phyloP scores from a whole-genome alignment of 2,888 invertebrate genomes.

The Andrena chrysosceles region DNA sequence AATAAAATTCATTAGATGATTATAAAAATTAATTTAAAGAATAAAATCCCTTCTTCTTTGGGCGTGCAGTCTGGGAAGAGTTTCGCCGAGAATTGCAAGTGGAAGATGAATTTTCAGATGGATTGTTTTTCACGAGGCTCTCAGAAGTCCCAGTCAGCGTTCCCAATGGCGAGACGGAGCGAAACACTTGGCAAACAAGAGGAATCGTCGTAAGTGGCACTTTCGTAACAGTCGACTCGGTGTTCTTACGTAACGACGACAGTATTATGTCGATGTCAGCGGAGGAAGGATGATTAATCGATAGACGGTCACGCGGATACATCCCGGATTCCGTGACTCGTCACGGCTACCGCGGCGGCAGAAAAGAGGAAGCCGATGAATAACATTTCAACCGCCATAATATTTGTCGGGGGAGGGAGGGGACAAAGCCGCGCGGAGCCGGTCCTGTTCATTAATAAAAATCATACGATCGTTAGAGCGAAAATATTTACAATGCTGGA shows the following conservation, averaged over 20 bases:
- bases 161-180: neutral
- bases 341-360: slow-evolving; percentile 53
- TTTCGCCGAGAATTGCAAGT: too few relatives aligned
- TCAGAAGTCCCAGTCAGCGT: too few relatives aligned
- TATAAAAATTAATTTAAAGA: too few relatives aligned
- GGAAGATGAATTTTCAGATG: too few relatives aligned
- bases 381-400: slow-evolving; percentile 49
- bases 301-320: slow-evolving; percentile 48
- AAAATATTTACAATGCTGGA: slow-evolving; percentile 73
- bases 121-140: too few relatives aligned
- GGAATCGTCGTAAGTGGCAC: slow-evolving; percentile 17
- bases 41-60: too few relatives aligned
- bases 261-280: slow-evolving; percentile 63
- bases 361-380: slow-evolving; percentile 52
- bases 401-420: slow-evolving; percentile 34
- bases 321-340: slow-evolving; percentile 57
- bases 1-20: too few relatives aligned
- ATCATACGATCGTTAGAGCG: slow-evolving; percentile 77
- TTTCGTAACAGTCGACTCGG: slow-evolving; percentile 35
- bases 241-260: slow-evolving; percentile 60
- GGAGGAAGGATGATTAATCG: slow-evolving; percentile 68
- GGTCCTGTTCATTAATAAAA: slow-evolving; percentile 79
- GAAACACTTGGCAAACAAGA: slow-evolving; percentile 7
- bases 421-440: slow-evolving; percentile 40
- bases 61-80: too few relatives aligned